Evolutionary conservation across 2,888 invertebrate species (phyloP), one percentile per base, ranked within the genome.

Genomic region (Tiphia femorata): DNA sequence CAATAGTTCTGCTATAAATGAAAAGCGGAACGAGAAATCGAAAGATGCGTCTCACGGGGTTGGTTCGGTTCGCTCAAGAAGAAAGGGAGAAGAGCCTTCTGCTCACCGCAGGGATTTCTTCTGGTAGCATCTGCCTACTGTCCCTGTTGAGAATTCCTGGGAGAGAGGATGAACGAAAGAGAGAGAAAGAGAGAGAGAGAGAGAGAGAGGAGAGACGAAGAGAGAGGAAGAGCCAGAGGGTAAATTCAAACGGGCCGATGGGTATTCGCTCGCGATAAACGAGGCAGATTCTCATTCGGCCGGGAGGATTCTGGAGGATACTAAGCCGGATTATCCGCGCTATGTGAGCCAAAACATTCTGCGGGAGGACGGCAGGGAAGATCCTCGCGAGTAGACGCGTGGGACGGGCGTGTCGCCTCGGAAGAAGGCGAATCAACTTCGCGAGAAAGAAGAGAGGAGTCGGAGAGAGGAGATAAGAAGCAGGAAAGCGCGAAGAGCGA

Each of bases 251-350:
- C 58, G 55, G 23, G 6, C 29, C 30, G 42, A 16, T 29, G 52
- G 46, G 53, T 52, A 56, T 56, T 51, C 63, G 56, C 14, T 49
- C 50, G 50, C 53, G 51, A 61, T 54, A 49, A 59, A 57, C 54
- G 54, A 51, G 44, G 58, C 69, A 62, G 60, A 69, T 72, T 67
- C 65, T 65, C 69, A 71, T 75, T 75, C 75, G 63, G 47, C 52
- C 64, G 68, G 64, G 67, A 68, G 62, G 67, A 69, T 67, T 59
- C 66, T 60, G 57, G 49, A 74, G 69, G 70, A 72, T 64, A 60
- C 63, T 82, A 81, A 83, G 81, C 81, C 76, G 82, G 82, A 83
- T 83, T 78, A 83, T 82, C 81, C 78, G 70, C 55, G 68, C 67
- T 69, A 71, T 68, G 74, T 67, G 74, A 75, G 74, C 66, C 75